phyloP scores from a whole-genome alignment of 2,888 invertebrate genomes.

The Lacanobia oleracea region DNA sequence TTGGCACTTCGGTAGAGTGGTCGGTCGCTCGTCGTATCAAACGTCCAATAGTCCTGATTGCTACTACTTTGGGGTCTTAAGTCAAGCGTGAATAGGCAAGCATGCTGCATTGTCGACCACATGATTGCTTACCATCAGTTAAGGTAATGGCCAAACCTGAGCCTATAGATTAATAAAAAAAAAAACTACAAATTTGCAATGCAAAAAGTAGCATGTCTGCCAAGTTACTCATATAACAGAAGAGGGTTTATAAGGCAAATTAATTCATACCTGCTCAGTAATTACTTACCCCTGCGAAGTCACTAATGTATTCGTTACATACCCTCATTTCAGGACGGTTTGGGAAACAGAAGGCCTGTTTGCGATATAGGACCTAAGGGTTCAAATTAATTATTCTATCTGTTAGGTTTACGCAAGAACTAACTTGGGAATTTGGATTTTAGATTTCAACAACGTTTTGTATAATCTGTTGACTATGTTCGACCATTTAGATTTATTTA shows the following conservation, averaged over 20 bases:
- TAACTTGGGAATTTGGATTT: constrained; percentile 39
- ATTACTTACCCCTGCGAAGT: constrained; percentile 49
- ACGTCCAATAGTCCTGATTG: too few species aligned
- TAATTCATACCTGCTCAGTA: constrained; percentile 54
- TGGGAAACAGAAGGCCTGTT: constrained; percentile 23
- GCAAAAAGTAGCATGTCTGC: constrained; percentile 4
- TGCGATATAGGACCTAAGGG: constrained; percentile 29
- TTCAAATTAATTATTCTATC: constrained; percentile 56
- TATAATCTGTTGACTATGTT: constrained; percentile 25
- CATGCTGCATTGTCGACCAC: too few species aligned
- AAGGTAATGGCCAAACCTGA: too few species aligned
- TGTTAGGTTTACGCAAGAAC: constrained; percentile 41
- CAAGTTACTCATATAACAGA: constrained; percentile 7
- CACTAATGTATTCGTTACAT: constrained; percentile 55
- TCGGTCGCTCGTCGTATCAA: too few species aligned
- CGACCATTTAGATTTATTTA: constrained; percentile 26
- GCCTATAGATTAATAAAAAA: too few species aligned
- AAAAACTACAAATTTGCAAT: too few species aligned
- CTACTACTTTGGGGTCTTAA: too few species aligned
- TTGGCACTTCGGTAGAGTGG: too few species aligned
- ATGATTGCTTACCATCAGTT: too few species aligned
- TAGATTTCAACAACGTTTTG: constrained; percentile 24
- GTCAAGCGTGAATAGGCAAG: too few species aligned
- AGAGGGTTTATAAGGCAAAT: constrained; percentile 41
- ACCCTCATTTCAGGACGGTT: constrained; percentile 43